Conservation (phyloP, 1,140 invertebrate genomes). For the Monochamus saltuarius region DNA sequence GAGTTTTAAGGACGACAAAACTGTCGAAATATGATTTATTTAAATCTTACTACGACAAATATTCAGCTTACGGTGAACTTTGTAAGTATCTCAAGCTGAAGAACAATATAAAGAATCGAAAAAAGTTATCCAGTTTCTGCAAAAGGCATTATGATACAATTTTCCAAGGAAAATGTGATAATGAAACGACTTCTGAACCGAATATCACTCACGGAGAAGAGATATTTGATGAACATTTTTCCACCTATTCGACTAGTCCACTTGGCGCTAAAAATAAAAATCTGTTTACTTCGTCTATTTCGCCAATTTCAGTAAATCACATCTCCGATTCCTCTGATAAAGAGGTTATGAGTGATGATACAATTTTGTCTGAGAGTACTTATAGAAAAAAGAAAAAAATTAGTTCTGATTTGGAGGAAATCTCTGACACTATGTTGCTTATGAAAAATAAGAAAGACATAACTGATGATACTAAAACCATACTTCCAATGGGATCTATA, state of each 20-base stretch:
- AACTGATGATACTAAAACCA: neutral
- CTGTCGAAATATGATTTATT: neutral
- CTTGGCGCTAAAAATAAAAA: too few relatives aligned
- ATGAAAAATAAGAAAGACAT: neutral
- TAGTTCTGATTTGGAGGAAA: neutral
- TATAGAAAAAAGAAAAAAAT: slow-evolving; percentile 1
- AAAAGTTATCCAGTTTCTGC: neutral
- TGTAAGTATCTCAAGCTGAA: neutral
- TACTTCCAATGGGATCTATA: too few relatives aligned
- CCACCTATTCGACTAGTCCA: too few relatives aligned
- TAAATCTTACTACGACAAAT: neutral
- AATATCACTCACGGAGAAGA: too few relatives aligned
- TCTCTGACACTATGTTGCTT: neutral
- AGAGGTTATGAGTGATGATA: too few relatives aligned
- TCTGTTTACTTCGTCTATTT: neutral
- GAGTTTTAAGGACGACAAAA: neutral
- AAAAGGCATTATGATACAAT: neutral
- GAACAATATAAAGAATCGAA: neutral
- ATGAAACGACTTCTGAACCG: neutral
- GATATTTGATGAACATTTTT: too few relatives aligned
- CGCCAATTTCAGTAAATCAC: neutral
- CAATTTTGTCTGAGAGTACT: too few relatives aligned
- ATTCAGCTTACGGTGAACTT: neutral
- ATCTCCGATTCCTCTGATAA: too few relatives aligned
- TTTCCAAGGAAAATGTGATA: neutral